A percentile compares a stretch with the other conserved stretches of the same genome.
Conservation (phyloP, 2,797 vertebrate species). For the Cichlasoma orientale region DNA sequence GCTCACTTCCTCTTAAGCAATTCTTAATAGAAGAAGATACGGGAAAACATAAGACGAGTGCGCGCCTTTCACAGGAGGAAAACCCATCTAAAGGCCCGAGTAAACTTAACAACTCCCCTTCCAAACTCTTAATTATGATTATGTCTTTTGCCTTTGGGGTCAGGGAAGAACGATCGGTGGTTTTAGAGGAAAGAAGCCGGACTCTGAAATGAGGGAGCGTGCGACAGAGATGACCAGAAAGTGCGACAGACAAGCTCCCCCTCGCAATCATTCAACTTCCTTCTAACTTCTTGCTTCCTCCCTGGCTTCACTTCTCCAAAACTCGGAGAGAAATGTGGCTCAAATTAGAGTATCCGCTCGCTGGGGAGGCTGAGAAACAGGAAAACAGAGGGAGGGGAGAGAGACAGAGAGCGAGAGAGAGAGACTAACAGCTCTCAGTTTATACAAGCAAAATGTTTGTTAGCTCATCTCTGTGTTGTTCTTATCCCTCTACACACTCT, state of each 20-base stretch:
- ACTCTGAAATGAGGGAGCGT: conserved; percentile 18
- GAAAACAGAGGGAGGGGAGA: conserved; percentile 69
- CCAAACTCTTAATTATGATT: conserved; percentile 16
- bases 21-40: conserved; percentile 19
- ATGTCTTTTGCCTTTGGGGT: conserved; percentile 18
- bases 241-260: conserved; percentile 61
- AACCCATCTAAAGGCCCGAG: background rate
- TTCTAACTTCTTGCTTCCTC: conserved; percentile 79
- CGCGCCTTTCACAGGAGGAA: conserved; percentile 5
- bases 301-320: conserved; percentile 55
- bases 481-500: conserved; percentile 29
- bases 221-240: conserved; percentile 43
- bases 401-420: conserved; percentile 15
- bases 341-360: conserved; percentile 83
- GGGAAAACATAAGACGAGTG: conserved; percentile 23
- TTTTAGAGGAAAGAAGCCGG: conserved; percentile 21
- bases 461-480: conserved; percentile 51
- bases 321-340: conserved; percentile 80
- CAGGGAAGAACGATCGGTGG: background rate
- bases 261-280: conserved; percentile 80
- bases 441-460: conserved; percentile 64
- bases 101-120: background rate
- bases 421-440: conserved; percentile 55
- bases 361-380: conserved; percentile 75
- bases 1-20: conserved; percentile 59